phyloP scores from a whole-genome alignment of 2,888 invertebrate genomes.

The Barypeithes pellucidus region DNA sequence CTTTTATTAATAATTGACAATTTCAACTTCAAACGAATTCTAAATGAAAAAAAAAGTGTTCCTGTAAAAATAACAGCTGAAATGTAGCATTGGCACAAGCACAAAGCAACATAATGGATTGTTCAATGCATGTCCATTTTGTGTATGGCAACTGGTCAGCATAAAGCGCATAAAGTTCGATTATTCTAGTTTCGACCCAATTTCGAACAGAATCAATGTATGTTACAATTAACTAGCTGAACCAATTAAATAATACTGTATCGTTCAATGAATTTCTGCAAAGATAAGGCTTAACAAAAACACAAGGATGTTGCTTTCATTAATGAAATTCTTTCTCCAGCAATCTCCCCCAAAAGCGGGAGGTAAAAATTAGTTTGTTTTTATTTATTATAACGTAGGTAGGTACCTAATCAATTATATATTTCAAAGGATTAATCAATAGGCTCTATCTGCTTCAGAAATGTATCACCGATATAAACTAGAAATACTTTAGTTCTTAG shows the following conservation, averaged over 20 bases:
- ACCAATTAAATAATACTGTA: neutral
- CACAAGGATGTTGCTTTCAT: no score
- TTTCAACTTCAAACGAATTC: neutral
- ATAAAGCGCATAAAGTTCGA: neutral
- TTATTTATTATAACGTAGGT: no score
- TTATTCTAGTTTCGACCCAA: slow-evolving; percentile 12
- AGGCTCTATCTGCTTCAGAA: no score
- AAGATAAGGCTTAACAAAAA: no score
- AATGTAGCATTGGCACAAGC: neutral
- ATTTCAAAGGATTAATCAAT: no score
- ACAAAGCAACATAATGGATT: neutral
- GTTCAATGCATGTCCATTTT: slow-evolving; percentile 4
- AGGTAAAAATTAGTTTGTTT: no score
- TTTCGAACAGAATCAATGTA: slow-evolving; percentile 4
- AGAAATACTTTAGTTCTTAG: no score
- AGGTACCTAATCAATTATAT: no score
- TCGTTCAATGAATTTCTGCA: no score
- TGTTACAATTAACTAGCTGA: neutral
- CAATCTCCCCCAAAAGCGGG: no score
- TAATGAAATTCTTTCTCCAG: no score
- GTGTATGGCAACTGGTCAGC: neutral
- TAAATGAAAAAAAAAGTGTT: neutral
- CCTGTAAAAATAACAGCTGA: neutral
- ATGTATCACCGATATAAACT: no score
- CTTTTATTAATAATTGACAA: neutral